Conservation (phyloP, 2,797 vertebrate species). For the Chiroxiphia lanceolata region DNA sequence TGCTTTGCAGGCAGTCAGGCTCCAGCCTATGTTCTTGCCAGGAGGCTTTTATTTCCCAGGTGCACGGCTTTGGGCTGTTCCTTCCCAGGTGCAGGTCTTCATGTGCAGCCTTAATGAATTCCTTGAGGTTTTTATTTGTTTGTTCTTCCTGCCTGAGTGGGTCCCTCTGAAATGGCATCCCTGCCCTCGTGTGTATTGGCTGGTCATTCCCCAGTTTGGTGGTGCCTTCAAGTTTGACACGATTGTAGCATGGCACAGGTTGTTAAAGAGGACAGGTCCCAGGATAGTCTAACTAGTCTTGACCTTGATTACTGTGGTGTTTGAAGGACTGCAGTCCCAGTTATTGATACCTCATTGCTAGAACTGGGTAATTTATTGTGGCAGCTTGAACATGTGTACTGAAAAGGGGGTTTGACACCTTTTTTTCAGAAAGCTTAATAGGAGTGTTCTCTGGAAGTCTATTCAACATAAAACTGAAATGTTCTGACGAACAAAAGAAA, state of each 20-base stretch:
- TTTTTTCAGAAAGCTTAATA: not conserved
- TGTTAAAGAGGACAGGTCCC: not conserved
- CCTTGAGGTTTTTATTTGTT: not conserved
- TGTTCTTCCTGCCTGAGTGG: not conserved
- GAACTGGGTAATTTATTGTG: not conserved
- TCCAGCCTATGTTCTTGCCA: not conserved
- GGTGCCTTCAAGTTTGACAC: not conserved
- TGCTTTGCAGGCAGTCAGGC: not conserved
- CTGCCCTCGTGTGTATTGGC: not conserved
- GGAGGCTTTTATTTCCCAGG: not conserved
- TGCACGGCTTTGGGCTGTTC: not conserved
- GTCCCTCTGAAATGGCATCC: not conserved
- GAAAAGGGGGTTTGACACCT: not conserved
- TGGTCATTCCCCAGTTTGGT: not conserved
- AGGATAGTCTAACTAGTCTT: not conserved
- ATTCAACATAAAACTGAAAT: not conserved
- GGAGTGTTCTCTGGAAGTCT: not conserved
- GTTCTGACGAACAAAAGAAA: not conserved
- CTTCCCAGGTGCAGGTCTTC: not conserved
- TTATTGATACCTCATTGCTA: not conserved
- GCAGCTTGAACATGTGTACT: not conserved
- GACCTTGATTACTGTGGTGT: fast-evolving
- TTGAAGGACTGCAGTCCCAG: not conserved
- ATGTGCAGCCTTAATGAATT: not conserved
- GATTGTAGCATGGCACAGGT: not conserved